Evolutionary conservation across 1,140 invertebrate species (phyloP).

Genomic region (Anadara kagoshimensis): DNA sequence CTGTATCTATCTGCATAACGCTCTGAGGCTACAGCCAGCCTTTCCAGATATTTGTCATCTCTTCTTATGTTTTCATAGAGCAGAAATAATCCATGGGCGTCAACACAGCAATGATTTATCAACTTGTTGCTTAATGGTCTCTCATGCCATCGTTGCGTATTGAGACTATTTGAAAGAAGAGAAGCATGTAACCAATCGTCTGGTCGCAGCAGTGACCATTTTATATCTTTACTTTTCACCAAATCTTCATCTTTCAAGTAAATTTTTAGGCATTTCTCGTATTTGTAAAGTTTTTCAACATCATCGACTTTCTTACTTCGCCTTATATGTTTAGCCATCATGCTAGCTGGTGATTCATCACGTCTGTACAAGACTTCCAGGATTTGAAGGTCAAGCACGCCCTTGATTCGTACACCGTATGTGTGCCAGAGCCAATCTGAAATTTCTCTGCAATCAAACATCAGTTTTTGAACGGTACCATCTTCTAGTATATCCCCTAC

Average conservation of each 20-base stretch:
- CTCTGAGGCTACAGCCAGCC: conserved; percentile 2
- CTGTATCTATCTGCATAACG: neutral
- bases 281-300: neutral
- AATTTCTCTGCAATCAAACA: conserved; percentile 35
- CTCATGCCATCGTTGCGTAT: conserved; percentile 1
- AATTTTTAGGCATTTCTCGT: neutral
- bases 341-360: neutral
- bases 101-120: neutral
- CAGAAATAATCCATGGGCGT: conserved; percentile 3
- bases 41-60: neutral
- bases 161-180: neutral
- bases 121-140: conserved; percentile 1
- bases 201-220: no score
- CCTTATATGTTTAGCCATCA: neutral
- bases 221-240: neutral
- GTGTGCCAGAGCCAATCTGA: conserved; percentile 19
- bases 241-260: conserved; percentile 5
- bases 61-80: conserved; percentile 14
- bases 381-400: conserved; percentile 24
- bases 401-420: conserved; percentile 13
- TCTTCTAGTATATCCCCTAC: conserved; percentile 20
- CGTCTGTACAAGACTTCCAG: conserved; percentile 19
- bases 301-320: neutral
- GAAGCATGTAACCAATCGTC: no score
- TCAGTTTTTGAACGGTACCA: conserved; percentile 3